phyloP scores from a whole-genome alignment of 2,888 invertebrate genomes.

The Pediacus dermestoides region DNA sequence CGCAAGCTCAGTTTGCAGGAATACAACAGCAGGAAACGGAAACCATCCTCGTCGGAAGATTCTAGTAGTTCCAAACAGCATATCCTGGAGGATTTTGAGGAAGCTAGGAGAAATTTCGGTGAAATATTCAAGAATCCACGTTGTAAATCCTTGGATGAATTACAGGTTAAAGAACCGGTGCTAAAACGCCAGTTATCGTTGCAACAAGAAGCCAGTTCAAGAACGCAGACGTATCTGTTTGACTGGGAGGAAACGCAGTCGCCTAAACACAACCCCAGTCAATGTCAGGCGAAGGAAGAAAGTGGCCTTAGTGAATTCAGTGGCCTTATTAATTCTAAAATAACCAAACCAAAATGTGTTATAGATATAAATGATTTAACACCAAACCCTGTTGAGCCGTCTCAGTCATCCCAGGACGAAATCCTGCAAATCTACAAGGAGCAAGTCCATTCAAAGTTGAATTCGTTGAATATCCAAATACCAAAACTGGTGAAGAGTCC shows the following conservation, averaged over 20 bases:
- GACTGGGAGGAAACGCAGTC: slow-evolving; percentile 37
- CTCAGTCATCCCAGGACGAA: slow-evolving; percentile 24
- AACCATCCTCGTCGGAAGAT: slow-evolving; percentile 14
- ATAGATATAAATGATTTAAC: slow-evolving; percentile 32
- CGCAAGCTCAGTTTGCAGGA: slow-evolving; percentile 35
- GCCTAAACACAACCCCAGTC: slow-evolving; percentile 19
- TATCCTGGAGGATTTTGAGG: slow-evolving; percentile 8
- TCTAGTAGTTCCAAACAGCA: no score
- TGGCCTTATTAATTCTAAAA: slow-evolving; percentile 23
- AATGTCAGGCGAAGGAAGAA: slow-evolving; percentile 16
- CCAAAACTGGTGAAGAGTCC: slow-evolving; percentile 27
- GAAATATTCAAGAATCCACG: slow-evolving; percentile 15
- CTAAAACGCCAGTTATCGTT: slow-evolving; percentile 14
- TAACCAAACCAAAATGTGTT: slow-evolving; percentile 25
- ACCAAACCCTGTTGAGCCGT: slow-evolving; percentile 17
- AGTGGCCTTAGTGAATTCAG: slow-evolving; percentile 26
- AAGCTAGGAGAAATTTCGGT: slow-evolving; percentile 14
- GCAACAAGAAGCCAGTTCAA: slow-evolving; percentile 17
- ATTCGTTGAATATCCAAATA: slow-evolving; percentile 38
- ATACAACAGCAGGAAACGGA: slow-evolving; percentile 36
- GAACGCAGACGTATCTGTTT: slow-evolving; percentile 22
- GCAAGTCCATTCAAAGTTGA: slow-evolving; percentile 38
- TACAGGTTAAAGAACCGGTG: slow-evolving; percentile 14
- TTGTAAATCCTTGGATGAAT: slow-evolving; percentile 24
- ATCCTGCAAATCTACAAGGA: slow-evolving; percentile 37